phyloP scores from a whole-genome alignment of 2,113 vertebrate genomes.

The Silurus meridionalis region DNA sequence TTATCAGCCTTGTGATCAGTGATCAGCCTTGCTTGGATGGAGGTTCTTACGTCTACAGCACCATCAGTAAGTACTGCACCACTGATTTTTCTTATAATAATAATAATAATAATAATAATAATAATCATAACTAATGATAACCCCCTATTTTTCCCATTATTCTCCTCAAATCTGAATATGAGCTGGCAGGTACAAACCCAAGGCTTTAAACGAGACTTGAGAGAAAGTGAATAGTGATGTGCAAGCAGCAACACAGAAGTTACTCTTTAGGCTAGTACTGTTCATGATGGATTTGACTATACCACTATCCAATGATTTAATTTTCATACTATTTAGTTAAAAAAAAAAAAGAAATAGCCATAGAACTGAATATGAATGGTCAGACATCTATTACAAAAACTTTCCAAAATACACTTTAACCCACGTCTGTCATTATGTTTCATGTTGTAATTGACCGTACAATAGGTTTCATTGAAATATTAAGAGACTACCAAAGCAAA shows the following conservation, averaged over 20 bases:
- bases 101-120: too few relatives aligned
- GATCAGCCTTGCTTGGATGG: not conserved
- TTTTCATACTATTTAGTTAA: not conserved
- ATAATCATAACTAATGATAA: too few relatives aligned
- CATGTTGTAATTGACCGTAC: not conserved
- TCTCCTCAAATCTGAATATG: not conserved
- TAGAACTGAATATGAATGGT: not conserved
- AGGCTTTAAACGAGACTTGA: not conserved
- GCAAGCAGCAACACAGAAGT: not conserved
- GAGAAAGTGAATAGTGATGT: not conserved
- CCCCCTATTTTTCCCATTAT: not conserved
- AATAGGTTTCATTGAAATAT: not conserved
- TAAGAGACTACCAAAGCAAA: not conserved
- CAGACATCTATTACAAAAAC: not conserved
- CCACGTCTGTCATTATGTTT: too few relatives aligned
- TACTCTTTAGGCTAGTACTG: not conserved
- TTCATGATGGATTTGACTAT: not conserved
- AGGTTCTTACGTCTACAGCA: not conserved
- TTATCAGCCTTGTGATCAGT: too few relatives aligned
- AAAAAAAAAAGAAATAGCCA: not conserved
- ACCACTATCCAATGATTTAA: not conserved
- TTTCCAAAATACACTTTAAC: not conserved
- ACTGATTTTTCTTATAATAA: not conserved
- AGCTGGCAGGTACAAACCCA: not conserved
- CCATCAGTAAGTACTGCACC: not conserved